A percentile compares a stretch with the other conserved stretches of the same genome.
phyloP scores from a whole-genome alignment of 2,113 vertebrate species.

The Casuarius casuarius region DNA sequence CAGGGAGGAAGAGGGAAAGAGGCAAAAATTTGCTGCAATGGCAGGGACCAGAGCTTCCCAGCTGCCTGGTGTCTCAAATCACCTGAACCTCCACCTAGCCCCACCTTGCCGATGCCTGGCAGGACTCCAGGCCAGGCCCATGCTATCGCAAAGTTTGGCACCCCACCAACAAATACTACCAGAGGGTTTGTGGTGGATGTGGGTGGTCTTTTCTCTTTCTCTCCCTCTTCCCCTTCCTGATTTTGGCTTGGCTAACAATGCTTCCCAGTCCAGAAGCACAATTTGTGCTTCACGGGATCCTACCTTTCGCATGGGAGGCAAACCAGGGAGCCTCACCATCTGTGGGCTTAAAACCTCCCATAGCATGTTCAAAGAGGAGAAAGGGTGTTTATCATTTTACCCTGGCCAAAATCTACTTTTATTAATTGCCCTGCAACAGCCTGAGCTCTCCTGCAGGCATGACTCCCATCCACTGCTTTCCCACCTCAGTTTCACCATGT shows the following conservation, averaged over 20 bases:
- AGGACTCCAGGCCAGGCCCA: not conserved
- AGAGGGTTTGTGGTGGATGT: not conserved
- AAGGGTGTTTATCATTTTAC: not conserved
- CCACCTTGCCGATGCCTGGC: not conserved
- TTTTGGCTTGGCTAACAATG: not conserved
- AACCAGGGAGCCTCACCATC: not conserved
- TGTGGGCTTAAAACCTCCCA: not conserved
- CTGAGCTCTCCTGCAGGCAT: not conserved
- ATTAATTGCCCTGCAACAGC: not conserved
- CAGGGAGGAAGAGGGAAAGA: not conserved
- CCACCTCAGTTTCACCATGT: not conserved
- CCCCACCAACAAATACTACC: not conserved
- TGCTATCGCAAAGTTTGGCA: not conserved
- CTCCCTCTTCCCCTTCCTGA: not conserved
- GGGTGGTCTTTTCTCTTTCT: not conserved
- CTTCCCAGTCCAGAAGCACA: fast-evolving
- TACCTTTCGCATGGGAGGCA: not conserved
- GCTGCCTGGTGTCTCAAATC: not conserved
- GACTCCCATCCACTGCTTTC: not conserved
- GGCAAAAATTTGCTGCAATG: not conserved
- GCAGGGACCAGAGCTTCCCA: not conserved
- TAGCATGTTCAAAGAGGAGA: not conserved
- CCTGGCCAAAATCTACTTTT: not conserved
- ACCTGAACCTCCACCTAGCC: not conserved
- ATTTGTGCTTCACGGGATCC: not conserved